Evolutionary conservation across 2,113 vertebrate species (phyloP), one percentile per base, ranked within the genome.

Genomic region (Sciurus niger): DNA sequence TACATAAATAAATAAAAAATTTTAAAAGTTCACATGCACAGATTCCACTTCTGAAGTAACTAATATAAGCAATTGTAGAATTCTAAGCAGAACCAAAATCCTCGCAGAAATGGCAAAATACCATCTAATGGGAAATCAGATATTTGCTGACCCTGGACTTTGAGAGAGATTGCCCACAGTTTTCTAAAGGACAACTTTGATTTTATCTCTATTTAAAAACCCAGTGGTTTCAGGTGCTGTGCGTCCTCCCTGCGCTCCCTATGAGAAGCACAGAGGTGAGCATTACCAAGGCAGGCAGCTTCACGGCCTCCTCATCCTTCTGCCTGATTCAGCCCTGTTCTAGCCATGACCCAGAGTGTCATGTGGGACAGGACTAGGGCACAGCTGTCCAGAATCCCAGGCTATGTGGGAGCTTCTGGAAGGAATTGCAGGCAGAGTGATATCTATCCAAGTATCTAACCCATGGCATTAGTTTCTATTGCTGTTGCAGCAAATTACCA

Each of bases 1-100:
- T 63, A 63, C 25, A 63, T 63, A 63, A 63, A 63, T 63, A 63
- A 63, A 22, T 58, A 51, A 51, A 51, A 51, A 3, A 18, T 55
- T 17, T 63, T 63, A 10, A 63, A 63, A 63, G 8, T 63, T 25
- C 9, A 77, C 18, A 46, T 68, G 68, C 37, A 80, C 2, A 53
- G 34, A 80, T 51, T 48, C 53, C 37, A 20, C 48, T 37, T 82
- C 76, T 51, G 22, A 77, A 43, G 78, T 32, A 93, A 90, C 82
- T 10, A 77, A 89, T 68, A 68, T 82, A 77, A 89, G 22, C 25
- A 82, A 84, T 55, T 18, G 32, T 24, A 74, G 72, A 80, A 77
- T 90, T 94, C 74, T 77, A 80, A 94, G 70, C 40, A 93, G 70
- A 89, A 65, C 58, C 32, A 96, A 93, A 32, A 25, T 63, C 25